Percentiles rank a stretch among this genome's conserved stretches.
phyloP scores from a whole-genome alignment of 2,888 invertebrate species.

The Augiades crinisus region DNA sequence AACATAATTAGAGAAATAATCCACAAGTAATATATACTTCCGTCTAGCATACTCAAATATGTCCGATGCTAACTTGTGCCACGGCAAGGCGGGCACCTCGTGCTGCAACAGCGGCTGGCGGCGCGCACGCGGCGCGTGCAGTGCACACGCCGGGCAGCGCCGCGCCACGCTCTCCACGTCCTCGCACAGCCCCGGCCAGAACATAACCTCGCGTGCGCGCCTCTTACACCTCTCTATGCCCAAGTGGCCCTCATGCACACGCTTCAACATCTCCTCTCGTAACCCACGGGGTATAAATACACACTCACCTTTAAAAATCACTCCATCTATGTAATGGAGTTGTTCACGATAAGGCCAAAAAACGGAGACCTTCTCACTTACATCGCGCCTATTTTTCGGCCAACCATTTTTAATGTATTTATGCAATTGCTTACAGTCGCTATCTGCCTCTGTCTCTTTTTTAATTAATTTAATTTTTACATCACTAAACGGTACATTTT shows the following conservation, averaged over 20 bases:
- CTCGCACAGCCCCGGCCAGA: conserved; percentile 37
- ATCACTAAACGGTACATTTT: conserved; percentile 28
- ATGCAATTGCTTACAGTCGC: conserved; percentile 24
- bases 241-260: conserved; percentile 39
- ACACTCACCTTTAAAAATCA: conserved; percentile 34
- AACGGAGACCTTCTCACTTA: neutral
- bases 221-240: conserved; percentile 39
- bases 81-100: conserved; percentile 1
- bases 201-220: conserved; percentile 39
- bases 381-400: conserved; percentile 34
- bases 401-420: conserved; percentile 33
- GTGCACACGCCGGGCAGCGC: conserved; percentile 30
- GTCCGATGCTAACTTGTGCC: conserved; percentile 8
- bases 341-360: conserved; percentile 29
- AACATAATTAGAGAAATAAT: conserved; percentile 24
- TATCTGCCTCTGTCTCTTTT: conserved; percentile 24
- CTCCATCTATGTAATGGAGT: conserved; percentile 30
- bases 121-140: conserved; percentile 25
- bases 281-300: conserved; percentile 35
- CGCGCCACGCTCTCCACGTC: conserved; percentile 35
- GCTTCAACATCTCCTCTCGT: conserved; percentile 31
- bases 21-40: conserved; percentile 14
- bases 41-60: conserved; percentile 6
- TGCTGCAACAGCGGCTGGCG: conserved; percentile 18
- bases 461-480: conserved; percentile 27